Conservation (phyloP, 2,797 vertebrate genomes). For the Pseudomugil tenellus region DNA sequence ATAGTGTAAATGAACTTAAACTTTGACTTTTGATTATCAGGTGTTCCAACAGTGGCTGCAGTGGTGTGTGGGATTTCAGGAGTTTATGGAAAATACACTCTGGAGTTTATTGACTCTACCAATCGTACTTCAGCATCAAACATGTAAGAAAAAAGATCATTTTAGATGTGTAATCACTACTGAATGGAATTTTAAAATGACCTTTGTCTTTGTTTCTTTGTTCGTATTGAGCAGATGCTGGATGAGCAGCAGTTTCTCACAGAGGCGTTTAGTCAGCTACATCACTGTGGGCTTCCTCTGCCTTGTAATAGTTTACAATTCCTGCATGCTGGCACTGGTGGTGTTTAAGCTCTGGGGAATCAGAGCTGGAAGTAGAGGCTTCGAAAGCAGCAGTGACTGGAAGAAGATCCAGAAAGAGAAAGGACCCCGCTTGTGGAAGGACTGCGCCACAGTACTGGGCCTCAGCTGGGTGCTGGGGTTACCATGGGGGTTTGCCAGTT, state of each 20-base stretch:
- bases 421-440: conserved; percentile 76
- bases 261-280: conserved; percentile 58
- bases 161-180: not conserved
- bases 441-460: conserved; percentile 79
- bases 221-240: conserved; percentile 72
- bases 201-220: rapidly evolving
- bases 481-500: conserved; percentile 80
- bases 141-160: conserved; percentile 75
- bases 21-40: conserved; percentile 57
- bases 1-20: not conserved
- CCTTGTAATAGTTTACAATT: conserved; percentile 87
- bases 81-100: conserved; percentile 68
- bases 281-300: conserved; percentile 83
- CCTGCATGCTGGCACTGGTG: conserved; percentile 85
- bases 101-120: rapidly evolving
- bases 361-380: conserved; percentile 8
- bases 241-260: conserved; percentile 51
- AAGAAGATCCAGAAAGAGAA: conserved; percentile 43
- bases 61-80: conserved; percentile 57
- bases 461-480: conserved; percentile 85
- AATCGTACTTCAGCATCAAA: conserved; percentile 34
- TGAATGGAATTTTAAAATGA: not conserved
- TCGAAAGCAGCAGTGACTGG: conserved; percentile 20
- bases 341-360: conserved; percentile 76
- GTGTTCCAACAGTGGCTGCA: conserved; percentile 77